A percentile compares a stretch with the other conserved stretches of the same genome.
Conservation (phyloP, 2,888 invertebrate genomes). For the Drosophila demipolita region DNA sequence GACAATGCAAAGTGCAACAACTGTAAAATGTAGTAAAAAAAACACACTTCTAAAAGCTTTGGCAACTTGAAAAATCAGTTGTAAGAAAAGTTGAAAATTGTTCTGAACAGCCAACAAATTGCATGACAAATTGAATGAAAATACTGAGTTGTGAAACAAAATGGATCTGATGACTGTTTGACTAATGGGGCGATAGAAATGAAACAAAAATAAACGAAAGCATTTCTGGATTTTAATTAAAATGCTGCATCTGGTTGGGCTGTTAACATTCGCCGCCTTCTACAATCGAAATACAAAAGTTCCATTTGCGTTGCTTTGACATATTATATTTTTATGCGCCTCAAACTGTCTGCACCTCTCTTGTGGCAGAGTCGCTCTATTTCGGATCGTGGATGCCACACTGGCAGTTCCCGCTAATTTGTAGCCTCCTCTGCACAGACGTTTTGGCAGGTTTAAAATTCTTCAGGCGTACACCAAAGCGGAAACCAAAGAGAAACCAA, state of each 20-base stretch:
- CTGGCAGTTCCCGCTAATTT: slow-evolving; percentile 77
- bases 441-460: slow-evolving; percentile 61
- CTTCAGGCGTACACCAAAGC: slow-evolving; percentile 59
- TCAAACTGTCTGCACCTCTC: slow-evolving; percentile 58
- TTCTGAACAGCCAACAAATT: slow-evolving; percentile 19
- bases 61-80: slow-evolving; percentile 26
- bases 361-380: slow-evolving; percentile 41
- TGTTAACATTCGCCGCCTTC: slow-evolving; percentile 28
- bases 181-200: slow-evolving; percentile 6
- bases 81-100: slow-evolving; percentile 22
- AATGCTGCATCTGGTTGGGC: slow-evolving; percentile 12
- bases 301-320: slow-evolving; percentile 59
- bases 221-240: slow-evolving; percentile 14
- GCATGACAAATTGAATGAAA: slow-evolving; percentile 30
- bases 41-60: slow-evolving; percentile 18
- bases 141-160: slow-evolving; percentile 2
- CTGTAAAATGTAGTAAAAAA: slow-evolving; percentile 30
- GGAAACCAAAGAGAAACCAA: slow-evolving; percentile 55
- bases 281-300: slow-evolving; percentile 40
- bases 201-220: slow-evolving; percentile 1
- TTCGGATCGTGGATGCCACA: slow-evolving; percentile 53
- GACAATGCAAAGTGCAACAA: slow-evolving; percentile 24
- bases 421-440: slow-evolving; percentile 44
- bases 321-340: slow-evolving; percentile 63
- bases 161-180: neutral